phyloP scores from a whole-genome alignment of 2,888 invertebrate species.

The Tipula confusa region DNA sequence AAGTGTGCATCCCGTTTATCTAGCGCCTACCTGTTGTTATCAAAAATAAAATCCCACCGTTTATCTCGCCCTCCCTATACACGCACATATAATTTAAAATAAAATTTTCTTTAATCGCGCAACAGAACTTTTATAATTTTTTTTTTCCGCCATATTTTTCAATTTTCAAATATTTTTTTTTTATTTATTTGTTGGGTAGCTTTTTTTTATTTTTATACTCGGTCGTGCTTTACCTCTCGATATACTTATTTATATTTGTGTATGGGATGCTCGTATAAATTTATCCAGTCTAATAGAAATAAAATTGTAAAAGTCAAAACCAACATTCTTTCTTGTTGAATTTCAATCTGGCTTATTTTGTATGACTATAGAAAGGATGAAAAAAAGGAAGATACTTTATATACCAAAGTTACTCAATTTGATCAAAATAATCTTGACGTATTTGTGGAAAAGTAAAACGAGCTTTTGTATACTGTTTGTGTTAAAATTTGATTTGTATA shows the following conservation, averaged over 20 bases:
- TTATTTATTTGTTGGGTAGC: not conserved
- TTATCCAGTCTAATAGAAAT: not conserved
- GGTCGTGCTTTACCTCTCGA: not conserved
- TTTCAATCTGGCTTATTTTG: not conserved
- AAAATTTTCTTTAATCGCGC: not conserved
- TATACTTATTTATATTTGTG: not conserved
- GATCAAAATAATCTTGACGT: slow-evolving; percentile 3
- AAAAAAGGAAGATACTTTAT: not conserved
- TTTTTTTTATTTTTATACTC: not conserved
- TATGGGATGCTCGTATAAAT: not conserved
- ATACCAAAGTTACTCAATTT: slow-evolving; percentile 25
- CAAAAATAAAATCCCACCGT: not conserved
- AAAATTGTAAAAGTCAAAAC: slow-evolving; percentile 3
- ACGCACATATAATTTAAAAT: not conserved
- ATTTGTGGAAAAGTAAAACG: not conserved
- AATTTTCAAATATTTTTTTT: not conserved
- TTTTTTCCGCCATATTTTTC: not conserved
- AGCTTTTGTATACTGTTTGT: not conserved
- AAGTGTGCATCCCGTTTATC: not conserved
- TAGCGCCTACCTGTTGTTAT: not conserved
- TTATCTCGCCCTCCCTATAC: not conserved
- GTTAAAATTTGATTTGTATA: not conserved
- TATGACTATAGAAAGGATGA: not conserved
- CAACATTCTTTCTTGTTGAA: not conserved
- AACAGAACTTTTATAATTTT: too few species aligned